phyloP scores from a whole-genome alignment of 2,797 vertebrate species.

The Gallinago solitaria region DNA sequence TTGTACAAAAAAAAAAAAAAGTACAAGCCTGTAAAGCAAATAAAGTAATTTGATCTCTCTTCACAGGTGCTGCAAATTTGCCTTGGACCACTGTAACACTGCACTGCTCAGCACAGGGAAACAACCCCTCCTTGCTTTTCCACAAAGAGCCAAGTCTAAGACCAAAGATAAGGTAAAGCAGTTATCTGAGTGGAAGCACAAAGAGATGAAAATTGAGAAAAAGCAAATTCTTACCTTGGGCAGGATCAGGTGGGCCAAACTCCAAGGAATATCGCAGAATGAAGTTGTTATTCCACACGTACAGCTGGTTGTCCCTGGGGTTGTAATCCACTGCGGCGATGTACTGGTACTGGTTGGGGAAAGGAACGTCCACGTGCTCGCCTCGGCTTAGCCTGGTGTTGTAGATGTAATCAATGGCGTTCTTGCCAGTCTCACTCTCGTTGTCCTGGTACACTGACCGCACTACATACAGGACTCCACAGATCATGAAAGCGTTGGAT shows the following conservation, averaged over 20 bases:
- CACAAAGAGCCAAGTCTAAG: background rate
- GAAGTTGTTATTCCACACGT: conserved; percentile 99
- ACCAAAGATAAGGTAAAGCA: background rate
- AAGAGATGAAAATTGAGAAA: background rate
- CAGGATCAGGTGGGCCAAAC: conserved; percentile 95
- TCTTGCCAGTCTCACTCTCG: conserved; percentile 96
- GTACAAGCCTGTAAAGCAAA: background rate
- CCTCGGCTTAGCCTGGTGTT: conserved; percentile 93
- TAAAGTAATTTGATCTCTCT: background rate
- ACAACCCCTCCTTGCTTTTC: background rate
- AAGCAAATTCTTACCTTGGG: conserved; percentile 87
- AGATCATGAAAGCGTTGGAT: conserved; percentile 99
- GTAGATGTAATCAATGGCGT: conserved; percentile 95
- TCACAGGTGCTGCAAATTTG: background rate
- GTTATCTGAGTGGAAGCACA: background rate
- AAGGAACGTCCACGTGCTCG: conserved; percentile 93
- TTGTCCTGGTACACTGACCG: conserved; percentile 98
- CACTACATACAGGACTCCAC: conserved; percentile 96
- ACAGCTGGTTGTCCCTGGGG: conserved; percentile 97
- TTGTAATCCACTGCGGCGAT: conserved; percentile 99
- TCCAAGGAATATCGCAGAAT: conserved; percentile 96
- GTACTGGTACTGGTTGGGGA: conserved; percentile 99
- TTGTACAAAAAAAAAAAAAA: background rate
- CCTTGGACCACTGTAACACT: background rate
- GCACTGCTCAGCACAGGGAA: background rate